phyloP scores from a whole-genome alignment of 2,113 vertebrate genomes.

The Apeltes quadracus region DNA sequence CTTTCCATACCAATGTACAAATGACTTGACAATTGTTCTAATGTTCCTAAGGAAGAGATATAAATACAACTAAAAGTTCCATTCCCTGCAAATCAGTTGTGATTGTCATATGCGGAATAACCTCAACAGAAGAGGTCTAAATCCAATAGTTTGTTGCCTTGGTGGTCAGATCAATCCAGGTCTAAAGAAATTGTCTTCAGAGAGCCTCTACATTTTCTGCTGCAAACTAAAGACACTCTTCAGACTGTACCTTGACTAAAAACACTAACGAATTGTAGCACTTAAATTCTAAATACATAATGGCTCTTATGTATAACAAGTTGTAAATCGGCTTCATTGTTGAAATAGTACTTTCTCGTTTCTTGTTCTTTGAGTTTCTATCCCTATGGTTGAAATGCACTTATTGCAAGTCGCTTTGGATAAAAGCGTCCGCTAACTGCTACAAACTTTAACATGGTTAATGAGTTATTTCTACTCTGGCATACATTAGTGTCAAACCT shows the following conservation, averaged over 20 bases:
- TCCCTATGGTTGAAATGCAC: no score
- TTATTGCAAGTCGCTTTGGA: no score
- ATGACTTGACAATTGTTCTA: not conserved
- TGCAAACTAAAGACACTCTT: no score
- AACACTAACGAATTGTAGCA: no score
- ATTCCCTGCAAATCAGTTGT: not conserved
- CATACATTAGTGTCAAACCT: not conserved
- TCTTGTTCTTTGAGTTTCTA: no score
- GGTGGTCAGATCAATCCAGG: slow-evolving; percentile 21
- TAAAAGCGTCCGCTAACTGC: no score
- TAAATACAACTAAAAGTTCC: not conserved
- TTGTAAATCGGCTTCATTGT: no score
- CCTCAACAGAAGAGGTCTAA: not conserved
- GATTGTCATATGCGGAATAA: not conserved
- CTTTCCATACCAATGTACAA: not conserved
- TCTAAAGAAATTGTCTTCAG: slow-evolving; percentile 2
- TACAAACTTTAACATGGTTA: not conserved
- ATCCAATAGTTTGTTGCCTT: not conserved
- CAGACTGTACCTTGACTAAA: no score
- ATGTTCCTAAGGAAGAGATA: not conserved
- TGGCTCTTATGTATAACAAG: no score
- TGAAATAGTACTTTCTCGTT: no score
- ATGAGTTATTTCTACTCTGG: not conserved
- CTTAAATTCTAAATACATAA: no score
- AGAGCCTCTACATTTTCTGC: no score